Conservation (phyloP, 2,797 vertebrate species). For the Saxicola maurus region DNA sequence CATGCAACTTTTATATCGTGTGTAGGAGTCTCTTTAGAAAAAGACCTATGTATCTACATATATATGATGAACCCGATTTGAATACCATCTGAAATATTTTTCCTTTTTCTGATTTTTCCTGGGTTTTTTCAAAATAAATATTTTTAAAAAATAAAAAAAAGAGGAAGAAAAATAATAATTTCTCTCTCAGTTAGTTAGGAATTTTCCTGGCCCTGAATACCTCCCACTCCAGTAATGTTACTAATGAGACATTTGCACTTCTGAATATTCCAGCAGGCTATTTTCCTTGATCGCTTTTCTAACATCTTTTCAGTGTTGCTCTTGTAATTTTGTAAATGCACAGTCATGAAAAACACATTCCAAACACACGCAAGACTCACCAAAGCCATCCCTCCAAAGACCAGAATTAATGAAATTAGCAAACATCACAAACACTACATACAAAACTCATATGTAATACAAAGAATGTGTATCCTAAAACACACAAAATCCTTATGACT, state of each 20-base stretch:
- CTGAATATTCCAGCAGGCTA: not conserved
- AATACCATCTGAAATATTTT: conserved; percentile 27
- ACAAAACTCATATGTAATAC: not conserved
- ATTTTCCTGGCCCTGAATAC: not conserved
- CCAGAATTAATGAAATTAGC: not conserved
- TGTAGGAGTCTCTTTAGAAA: conserved; percentile 63
- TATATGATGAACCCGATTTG: conserved; percentile 28
- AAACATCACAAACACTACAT: not conserved
- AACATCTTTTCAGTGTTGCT: not conserved
- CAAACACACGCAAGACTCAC: not conserved
- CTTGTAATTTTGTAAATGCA: not conserved
- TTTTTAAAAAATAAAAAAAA: not conserved
- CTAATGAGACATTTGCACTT: not conserved
- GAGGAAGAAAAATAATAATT: not conserved
- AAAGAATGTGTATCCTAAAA: not conserved
- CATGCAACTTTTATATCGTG: conserved; percentile 55
- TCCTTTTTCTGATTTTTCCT: not conserved
- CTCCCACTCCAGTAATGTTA: not conserved
- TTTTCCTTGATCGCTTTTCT: not conserved
- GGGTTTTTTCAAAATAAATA: not conserved
- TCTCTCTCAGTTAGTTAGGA: not conserved
- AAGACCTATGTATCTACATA: conserved; percentile 2
- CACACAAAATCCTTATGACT: conserved; percentile 11
- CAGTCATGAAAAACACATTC: not conserved
- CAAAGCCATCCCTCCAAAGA: not conserved